phyloP scores from a whole-genome alignment of 2,113 vertebrate genomes.

The Anarrhichthys ocellatus region DNA sequence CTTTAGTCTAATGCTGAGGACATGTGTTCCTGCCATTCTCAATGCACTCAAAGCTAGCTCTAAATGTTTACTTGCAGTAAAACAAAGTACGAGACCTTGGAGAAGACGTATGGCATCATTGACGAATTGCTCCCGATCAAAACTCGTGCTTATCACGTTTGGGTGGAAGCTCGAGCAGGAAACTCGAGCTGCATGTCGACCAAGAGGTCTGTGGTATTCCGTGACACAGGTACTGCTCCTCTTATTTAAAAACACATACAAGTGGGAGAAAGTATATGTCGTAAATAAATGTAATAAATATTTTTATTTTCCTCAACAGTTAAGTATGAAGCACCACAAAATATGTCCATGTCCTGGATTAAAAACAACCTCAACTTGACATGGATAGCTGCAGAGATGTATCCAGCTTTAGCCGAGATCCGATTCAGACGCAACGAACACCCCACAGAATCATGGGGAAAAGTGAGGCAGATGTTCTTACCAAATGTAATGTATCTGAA shows the following conservation, averaged over 20 bases:
- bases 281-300: background rate
- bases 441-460: slow-evolving; percentile 40
- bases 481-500: background rate
- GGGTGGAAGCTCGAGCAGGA: slow-evolving; percentile 57
- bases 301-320: slow-evolving; percentile 60
- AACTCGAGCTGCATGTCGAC: slow-evolving; percentile 60
- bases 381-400: slow-evolving; percentile 43
- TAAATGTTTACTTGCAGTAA: slow-evolving; percentile 7
- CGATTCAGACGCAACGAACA: background rate
- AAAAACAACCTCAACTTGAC: slow-evolving; percentile 53
- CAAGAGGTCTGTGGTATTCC: slow-evolving; percentile 39
- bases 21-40: background rate
- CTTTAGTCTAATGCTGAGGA: background rate
- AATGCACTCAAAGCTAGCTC: background rate
- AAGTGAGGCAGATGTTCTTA: slow-evolving; percentile 48
- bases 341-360: slow-evolving; percentile 56
- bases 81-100: rapidly evolving
- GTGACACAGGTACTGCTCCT: slow-evolving; percentile 54
- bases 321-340: slow-evolving; percentile 66
- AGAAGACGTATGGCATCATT: rapidly evolving
- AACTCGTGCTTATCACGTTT: slow-evolving; percentile 1
- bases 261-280: background rate
- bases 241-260: background rate
- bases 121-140: slow-evolving; percentile 48
- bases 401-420: slow-evolving; percentile 60